Evolutionary conservation across 1,140 invertebrate genomes (phyloP), one percentile per base, ranked within the genome.

Genomic region (Dinoponera quadriceps): DNA sequence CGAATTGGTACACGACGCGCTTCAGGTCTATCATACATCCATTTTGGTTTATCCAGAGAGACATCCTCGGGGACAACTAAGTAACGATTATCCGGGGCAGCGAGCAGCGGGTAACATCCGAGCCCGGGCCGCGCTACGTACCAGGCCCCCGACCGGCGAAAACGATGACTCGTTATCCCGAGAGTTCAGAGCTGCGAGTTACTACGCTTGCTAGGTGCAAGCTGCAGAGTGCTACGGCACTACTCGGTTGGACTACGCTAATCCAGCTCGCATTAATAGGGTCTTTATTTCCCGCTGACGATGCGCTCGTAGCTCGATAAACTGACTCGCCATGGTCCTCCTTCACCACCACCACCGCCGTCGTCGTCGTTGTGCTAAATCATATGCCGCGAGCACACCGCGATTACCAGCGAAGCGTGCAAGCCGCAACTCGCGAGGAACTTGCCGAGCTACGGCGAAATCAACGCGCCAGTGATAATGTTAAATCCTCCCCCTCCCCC

Each of bases 221-320:
- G 49, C 57, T 44, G 44, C 49, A 14, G 69, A 44, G 48, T 20
- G 49, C 72, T 77, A n/a, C 60, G 18, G 20, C 60, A 75, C 20
- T 25, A 75, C 20, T 25, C 69, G 57, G 18, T 33, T 29, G 49
- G 57, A 73, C 49, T 55, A 22, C 33, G n/a, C 81, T 83, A 75
- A 83, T 83, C 69, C 81, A 60, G n/a, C 60, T 75, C 71, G 59
- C 60, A 75, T 75, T 83, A 77, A 83, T 75, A 65, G 81, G 81
- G 57, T 75, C 57, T 65, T 83, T 83, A 83, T 83, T 83, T 83
- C 71, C 66, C 81, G 49, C 81, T 65, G 81, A 77, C 81, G 81
- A 48, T 75, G 72, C 60, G 9, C 18, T 14, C 54, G 71, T 49
- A 74, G 48, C 29, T 60, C 78, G 44, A 82, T 82, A 82, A 82